Evolutionary conservation across 2,113 vertebrate genomes (phyloP).

Genomic region (Polypterus bichir): DNA sequence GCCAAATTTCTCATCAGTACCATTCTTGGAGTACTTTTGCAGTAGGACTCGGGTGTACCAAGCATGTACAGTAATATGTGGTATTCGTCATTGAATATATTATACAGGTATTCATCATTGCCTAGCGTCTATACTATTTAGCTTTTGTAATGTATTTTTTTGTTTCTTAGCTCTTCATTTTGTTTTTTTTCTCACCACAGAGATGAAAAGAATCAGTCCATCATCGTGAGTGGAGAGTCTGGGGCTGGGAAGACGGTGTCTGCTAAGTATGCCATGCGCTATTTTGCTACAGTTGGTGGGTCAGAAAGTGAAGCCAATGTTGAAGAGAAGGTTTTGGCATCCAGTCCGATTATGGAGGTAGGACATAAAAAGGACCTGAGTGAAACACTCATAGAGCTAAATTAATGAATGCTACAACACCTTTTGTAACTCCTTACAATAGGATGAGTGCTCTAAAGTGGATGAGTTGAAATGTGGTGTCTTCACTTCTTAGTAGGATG

Average conservation of each 20-base stretch:
- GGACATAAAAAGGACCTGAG: constrained; percentile 6
- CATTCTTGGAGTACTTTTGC: too few relatives aligned
- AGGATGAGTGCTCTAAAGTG: background rate
- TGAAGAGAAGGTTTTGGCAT: constrained; percentile 84
- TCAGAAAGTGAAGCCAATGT: constrained; percentile 72
- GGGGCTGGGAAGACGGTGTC: constrained; percentile 92
- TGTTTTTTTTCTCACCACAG: constrained; percentile 31
- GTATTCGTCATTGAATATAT: too few relatives aligned
- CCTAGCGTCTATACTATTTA: too few relatives aligned
- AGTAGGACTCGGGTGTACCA: too few relatives aligned
- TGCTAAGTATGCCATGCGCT: constrained; percentile 89
- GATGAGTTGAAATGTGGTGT: background rate
- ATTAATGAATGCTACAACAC: too few relatives aligned
- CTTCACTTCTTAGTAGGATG: constrained; percentile 4
- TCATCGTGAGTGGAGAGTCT: constrained; percentile 89
- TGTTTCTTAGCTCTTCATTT: too few relatives aligned
- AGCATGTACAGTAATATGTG: too few relatives aligned
- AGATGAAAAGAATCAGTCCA: constrained; percentile 94
- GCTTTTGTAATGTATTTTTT: too few relatives aligned
- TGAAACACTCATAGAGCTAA: too few relatives aligned
- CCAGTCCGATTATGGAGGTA: constrained; percentile 94
- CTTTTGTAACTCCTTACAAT: too few relatives aligned
- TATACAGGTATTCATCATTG: too few relatives aligned
- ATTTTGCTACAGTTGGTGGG: constrained; percentile 77
- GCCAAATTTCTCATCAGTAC: too few relatives aligned